Evolutionary conservation across 53 echinoderm and acorn worm species (phyloP).

Genomic region (Pentamera pediparva): DNA sequence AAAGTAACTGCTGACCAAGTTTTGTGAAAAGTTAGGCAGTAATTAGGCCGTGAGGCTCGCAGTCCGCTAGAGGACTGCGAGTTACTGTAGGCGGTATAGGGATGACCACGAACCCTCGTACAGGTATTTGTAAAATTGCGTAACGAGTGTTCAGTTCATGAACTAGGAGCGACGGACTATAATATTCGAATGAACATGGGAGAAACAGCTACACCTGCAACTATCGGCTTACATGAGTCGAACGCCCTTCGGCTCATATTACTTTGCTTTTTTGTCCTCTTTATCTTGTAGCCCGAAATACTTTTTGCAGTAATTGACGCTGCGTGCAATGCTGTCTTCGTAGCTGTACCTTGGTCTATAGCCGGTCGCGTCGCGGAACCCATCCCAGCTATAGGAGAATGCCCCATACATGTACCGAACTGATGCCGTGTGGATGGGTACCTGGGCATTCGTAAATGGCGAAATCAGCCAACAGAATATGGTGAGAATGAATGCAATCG

Average conservation of each 20-base stretch:
- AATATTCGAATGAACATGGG: too few species aligned
- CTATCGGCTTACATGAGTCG: neutral
- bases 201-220: neutral
- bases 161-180: too few species aligned
- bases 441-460: constrained; percentile 18
- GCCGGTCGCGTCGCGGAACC: constrained; percentile 26
- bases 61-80: too few species aligned
- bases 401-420: constrained; percentile 32
- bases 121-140: too few species aligned
- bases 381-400: constrained; percentile 33
- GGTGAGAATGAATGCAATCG: constrained; percentile 38
- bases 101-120: too few species aligned
- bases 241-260: neutral
- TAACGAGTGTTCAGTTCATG: too few species aligned
- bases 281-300: neutral
- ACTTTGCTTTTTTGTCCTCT: neutral
- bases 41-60: too few species aligned
- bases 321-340: constrained; percentile 40
- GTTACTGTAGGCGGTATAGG: too few species aligned
- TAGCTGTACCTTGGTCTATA: constrained; percentile 53
- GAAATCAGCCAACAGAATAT: constrained; percentile 40
- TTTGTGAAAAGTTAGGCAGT: too few species aligned
- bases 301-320: constrained; percentile 39
- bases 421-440: constrained; percentile 18
- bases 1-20: too few species aligned